phyloP scores from a whole-genome alignment of 2,113 vertebrate genomes.

The Lota lota region DNA sequence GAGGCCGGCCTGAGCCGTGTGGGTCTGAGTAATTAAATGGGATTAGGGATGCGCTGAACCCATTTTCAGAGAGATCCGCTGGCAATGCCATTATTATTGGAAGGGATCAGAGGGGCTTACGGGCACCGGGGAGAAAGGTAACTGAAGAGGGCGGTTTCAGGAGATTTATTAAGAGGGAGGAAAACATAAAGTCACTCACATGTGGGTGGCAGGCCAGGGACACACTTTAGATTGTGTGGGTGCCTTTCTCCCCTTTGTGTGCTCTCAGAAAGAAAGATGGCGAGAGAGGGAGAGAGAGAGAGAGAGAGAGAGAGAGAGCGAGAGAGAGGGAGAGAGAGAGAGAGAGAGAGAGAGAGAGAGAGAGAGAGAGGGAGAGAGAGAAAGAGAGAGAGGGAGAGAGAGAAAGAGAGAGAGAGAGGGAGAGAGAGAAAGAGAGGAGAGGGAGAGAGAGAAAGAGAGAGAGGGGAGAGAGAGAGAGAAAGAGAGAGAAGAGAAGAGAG shows the following conservation, averaged over 20 bases:
- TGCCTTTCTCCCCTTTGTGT: conserved; percentile 25
- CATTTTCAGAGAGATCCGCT: conserved; percentile 73
- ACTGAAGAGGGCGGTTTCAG: conserved; percentile 71
- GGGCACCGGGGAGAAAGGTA: conserved; percentile 73
- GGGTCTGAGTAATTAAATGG: conserved; percentile 73
- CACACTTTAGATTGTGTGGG: conserved; percentile 7
- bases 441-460: no score
- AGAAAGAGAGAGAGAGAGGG: no score
- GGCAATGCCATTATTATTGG: conserved; percentile 71
- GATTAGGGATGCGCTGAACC: conserved; percentile 75
- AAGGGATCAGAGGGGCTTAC: conserved; percentile 75
- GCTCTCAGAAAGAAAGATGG: conserved; percentile 1
- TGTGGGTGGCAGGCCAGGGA: conserved; percentile 60
- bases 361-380: no score
- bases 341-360: conserved; percentile 29
- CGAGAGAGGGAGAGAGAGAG: conserved; percentile 25
- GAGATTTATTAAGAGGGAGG: conserved; percentile 65
- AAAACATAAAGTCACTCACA: conserved; percentile 42
- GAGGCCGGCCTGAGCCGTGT: conserved; percentile 69
- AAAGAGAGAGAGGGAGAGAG: no score
- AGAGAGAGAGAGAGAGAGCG: conserved; percentile 26
- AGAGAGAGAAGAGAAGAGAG: no score
- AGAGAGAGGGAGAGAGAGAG: background rate
- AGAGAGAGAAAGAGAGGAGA: no score
- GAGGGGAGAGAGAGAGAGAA: no score